Evolutionary conservation across 2,888 invertebrate species (phyloP).

Genomic region (Campoplex capitator): DNA sequence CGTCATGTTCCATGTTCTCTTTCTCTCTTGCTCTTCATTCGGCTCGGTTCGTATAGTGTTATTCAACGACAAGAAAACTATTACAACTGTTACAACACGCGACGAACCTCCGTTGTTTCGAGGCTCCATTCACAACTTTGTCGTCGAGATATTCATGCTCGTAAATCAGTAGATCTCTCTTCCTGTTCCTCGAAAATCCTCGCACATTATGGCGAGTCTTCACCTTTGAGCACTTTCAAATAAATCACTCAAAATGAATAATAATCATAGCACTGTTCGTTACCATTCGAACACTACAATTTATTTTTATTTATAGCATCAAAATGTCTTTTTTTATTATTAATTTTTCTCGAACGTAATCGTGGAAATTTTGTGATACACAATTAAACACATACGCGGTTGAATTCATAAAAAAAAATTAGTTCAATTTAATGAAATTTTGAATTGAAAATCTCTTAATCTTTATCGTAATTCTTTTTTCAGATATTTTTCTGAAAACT

Average conservation of each 20-base stretch:
- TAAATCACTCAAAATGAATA: slow-evolving; percentile 16
- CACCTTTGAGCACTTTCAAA: background rate
- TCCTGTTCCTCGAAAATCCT: slow-evolving; percentile 27
- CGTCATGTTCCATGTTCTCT: slow-evolving; percentile 48
- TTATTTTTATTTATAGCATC: background rate
- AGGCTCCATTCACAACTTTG: slow-evolving; percentile 68
- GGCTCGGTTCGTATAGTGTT: slow-evolving; percentile 52
- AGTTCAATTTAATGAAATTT: no score
- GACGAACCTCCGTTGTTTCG: slow-evolving; percentile 76
- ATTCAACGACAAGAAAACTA: slow-evolving; percentile 79
- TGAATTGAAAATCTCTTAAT: no score
- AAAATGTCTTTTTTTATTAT: no score
- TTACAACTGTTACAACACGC: slow-evolving; percentile 74
- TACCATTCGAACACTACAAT: background rate
- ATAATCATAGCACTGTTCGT: background rate
- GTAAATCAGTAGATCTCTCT: slow-evolving; percentile 36
- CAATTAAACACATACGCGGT: no score
- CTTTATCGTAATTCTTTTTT: no score
- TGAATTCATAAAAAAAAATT: no score
- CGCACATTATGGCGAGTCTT: background rate
- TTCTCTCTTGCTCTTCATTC: slow-evolving; percentile 37
- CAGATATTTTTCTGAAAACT: no score
- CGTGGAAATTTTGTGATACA: no score
- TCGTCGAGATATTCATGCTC: slow-evolving; percentile 44
- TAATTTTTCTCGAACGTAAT: background rate